A percentile compares a stretch with the other conserved stretches of the same genome.
Evolutionary conservation across 2,113 vertebrate species (phyloP).

Genomic region (Hyla sarda): DNA sequence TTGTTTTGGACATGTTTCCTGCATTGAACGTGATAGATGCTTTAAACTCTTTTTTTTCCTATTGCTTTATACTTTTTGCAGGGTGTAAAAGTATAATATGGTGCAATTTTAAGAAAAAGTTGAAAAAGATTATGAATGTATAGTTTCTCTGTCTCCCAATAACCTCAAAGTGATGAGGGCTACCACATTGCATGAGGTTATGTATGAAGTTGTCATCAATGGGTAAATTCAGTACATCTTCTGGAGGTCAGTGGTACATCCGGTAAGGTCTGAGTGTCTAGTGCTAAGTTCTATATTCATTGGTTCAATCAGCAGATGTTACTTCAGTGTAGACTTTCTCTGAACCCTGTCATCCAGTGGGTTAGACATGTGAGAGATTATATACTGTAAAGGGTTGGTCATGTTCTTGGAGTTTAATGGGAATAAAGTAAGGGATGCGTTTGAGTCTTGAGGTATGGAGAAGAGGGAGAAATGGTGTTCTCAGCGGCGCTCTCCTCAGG

Average conservation of each 20-base stretch:
- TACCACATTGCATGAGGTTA: no score
- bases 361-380: background rate
- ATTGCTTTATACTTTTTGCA: slow-evolving; percentile 63
- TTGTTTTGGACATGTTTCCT: slow-evolving; percentile 87
- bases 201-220: no score
- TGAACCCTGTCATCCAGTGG: background rate
- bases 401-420: no score
- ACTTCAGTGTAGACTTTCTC: background rate
- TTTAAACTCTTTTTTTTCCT: slow-evolving; percentile 77
- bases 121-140: background rate
- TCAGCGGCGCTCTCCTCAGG: no score
- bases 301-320: background rate
- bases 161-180: no score
- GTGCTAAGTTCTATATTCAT: background rate
- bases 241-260: no score
- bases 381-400: no score
- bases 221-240: no score
- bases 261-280: background rate
- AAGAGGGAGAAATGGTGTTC: no score
- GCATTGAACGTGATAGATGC: slow-evolving; percentile 84
- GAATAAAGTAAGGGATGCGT: no score
- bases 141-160: background rate
- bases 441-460: no score
- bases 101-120: background rate
- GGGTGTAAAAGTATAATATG: no score